Evolutionary conservation across 2,888 invertebrate species (phyloP), one percentile per base, ranked within the genome.

Genomic region (Azorinus chamasolen): DNA sequence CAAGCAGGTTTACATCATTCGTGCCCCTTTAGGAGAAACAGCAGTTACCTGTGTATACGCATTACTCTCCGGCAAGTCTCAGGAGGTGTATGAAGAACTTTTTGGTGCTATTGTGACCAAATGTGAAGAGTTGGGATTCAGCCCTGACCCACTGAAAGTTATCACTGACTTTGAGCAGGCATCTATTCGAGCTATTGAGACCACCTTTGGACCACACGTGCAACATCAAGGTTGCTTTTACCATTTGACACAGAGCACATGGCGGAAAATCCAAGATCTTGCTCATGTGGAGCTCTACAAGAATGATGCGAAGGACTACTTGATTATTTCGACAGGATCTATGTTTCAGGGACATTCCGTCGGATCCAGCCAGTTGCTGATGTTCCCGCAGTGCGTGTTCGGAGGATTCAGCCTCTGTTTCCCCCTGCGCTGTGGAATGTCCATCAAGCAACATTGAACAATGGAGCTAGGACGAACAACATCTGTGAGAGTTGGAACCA

Each of bases 1-100:
- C 39, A 27, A 61, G 20, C 61, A 62, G 25, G 32, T 69, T 22
- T 66, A 58, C 58, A 51, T 58, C 37, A 66, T 66, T 24, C 27
- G 58, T 24, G 58, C 66, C 37, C 58, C 51, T 10, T 22, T 66
- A n/a, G 46, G 66, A n/a, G 66, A 66, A 24, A 48, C 57, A 27
- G 57, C 50, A 3, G 58, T 58, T n/a, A 50, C 66, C 12, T 66
- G 66, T 55, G 55, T 58, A 24, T 66, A 41, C 25, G 66, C 32
- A 27, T 51, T 68, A 8, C 57, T 65, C 27, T 55, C 45, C 4
- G 16, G 55, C 5, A 65, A 65, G 41, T n/a, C 20, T 14, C 68
- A 58, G 20, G 59, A 68, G 37, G 39, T 45, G 4, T 59, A 50
- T 37, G 59, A 58, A 27, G 46, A 48, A 27, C 25, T 57, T 14